Evolutionary conservation across 2,888 invertebrate genomes (phyloP).

Genomic region (Parnassius apollo): DNA sequence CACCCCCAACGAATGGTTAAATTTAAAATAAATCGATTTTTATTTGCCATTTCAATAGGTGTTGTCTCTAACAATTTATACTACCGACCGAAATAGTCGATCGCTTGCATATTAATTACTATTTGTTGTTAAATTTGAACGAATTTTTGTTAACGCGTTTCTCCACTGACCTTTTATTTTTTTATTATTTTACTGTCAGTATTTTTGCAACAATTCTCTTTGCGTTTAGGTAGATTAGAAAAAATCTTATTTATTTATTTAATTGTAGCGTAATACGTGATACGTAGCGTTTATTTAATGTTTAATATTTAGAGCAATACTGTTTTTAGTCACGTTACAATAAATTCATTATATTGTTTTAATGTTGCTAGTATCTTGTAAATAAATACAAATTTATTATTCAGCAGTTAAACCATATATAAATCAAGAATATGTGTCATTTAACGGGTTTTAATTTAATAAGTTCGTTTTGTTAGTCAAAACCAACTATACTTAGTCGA

Average conservation of each 20-base stretch:
- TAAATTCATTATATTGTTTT: slow-evolving; percentile 40
- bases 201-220: slow-evolving; percentile 68
- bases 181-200: slow-evolving; percentile 61
- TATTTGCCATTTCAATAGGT: slow-evolving; percentile 1
- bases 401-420: slow-evolving; percentile 8
- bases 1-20: slow-evolving; percentile 26
- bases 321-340: slow-evolving; percentile 55
- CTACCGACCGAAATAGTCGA: background rate
- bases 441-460: slow-evolving; percentile 18
- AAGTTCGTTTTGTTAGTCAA: slow-evolving; percentile 17
- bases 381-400: slow-evolving; percentile 30
- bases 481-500: slow-evolving; percentile 1
- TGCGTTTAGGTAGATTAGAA: slow-evolving; percentile 70
- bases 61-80: background rate
- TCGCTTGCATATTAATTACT: background rate
- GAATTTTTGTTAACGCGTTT: slow-evolving; percentile 11
- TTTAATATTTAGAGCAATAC: slow-evolving; percentile 67
- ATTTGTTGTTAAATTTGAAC: background rate
- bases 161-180: slow-evolving; percentile 33
- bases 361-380: slow-evolving; percentile 40
- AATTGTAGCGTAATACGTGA: slow-evolving; percentile 62
- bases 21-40: background rate
- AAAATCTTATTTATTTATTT: slow-evolving; percentile 78
- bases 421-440: slow-evolving; percentile 7
- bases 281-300: slow-evolving; percentile 66